These are phyloP conservation scores for Ericerus pela DNA, from an alignment of 1,140 invertebrate species.

Conservation along the genomic window DNA sequence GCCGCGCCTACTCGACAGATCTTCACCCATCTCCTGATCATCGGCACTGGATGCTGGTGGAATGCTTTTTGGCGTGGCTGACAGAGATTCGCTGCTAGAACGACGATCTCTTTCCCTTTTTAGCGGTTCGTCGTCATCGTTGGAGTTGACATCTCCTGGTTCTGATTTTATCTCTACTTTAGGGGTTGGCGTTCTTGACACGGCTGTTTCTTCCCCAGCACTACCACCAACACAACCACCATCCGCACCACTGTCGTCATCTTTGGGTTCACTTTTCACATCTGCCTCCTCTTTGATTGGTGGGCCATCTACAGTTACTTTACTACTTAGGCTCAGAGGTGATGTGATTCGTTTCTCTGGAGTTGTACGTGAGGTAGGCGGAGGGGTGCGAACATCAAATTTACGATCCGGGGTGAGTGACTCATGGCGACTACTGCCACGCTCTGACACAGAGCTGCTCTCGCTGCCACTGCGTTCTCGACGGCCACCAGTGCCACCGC, in stretches of 20 bases:
- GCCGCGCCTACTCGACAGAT: slow-evolving; percentile 26
- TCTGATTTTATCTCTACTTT: not conserved
- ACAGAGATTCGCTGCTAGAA: not conserved
- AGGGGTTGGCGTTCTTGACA: not conserved
- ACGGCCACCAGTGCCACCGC: slow-evolving; percentile 40
- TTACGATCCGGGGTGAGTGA: slow-evolving; percentile 60
- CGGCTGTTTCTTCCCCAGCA: no score
- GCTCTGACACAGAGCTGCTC: slow-evolving; percentile 67
- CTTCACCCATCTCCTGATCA: slow-evolving; percentile 23
- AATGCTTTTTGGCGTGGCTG: slow-evolving; percentile 3
- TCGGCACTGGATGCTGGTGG: not conserved
- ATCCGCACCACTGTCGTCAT: slow-evolving; percentile 6
- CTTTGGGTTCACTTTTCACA: slow-evolving; percentile 17
- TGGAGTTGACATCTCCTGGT: not conserved
- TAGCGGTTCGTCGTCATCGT: not conserved
- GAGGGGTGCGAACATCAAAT: slow-evolving; percentile 40
- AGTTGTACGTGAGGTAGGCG: slow-evolving; percentile 47
- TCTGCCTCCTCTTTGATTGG: slow-evolving; percentile 35
- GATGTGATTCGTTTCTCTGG: slow-evolving; percentile 48
- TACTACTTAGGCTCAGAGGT: slow-evolving; percentile 23
- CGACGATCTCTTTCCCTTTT: slow-evolving; percentile 6
- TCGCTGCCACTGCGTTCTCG: slow-evolving; percentile 69
- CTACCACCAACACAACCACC: no score
- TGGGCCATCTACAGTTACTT: slow-evolving; percentile 34
- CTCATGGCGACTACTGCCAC: slow-evolving; percentile 55